phyloP scores from a whole-genome alignment of 2,888 invertebrate genomes.

The Eugnorisma glareosa region DNA sequence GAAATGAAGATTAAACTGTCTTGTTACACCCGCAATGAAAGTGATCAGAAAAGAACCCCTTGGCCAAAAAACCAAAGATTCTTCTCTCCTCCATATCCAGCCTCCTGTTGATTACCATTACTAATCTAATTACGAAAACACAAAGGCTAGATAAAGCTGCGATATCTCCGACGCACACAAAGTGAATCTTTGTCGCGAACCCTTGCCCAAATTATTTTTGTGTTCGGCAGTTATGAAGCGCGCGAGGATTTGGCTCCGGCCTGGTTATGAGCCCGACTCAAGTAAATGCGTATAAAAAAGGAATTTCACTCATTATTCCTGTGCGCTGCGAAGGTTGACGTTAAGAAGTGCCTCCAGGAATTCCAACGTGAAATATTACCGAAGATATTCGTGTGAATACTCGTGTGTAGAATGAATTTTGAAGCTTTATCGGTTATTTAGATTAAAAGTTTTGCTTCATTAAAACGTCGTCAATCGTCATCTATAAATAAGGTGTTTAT shows the following conservation, averaged over 20 bases:
- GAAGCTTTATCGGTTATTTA: slow-evolving; percentile 21
- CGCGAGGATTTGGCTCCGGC: slow-evolving; percentile 59
- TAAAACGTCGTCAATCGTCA: no score
- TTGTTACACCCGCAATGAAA: neutral
- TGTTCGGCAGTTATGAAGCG: slow-evolving; percentile 65
- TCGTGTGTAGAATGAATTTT: slow-evolving; percentile 32
- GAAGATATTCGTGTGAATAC: slow-evolving; percentile 51
- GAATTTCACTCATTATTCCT: slow-evolving; percentile 65
- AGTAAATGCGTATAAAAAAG: slow-evolving; percentile 65
- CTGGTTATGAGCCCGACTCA: slow-evolving; percentile 58
- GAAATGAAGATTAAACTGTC: neutral
- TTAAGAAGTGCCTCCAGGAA: slow-evolving; percentile 56
- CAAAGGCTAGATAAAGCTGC: slow-evolving; percentile 37
- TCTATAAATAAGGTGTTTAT: neutral
- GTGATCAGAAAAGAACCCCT: neutral
- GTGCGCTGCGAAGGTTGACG: slow-evolving; percentile 48
- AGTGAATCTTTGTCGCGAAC: slow-evolving; percentile 60
- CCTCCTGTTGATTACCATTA: neutral
- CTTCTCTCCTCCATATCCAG: neutral
- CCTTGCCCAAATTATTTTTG: slow-evolving; percentile 62
- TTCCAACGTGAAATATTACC: slow-evolving; percentile 53
- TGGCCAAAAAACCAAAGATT: neutral
- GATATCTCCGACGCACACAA: slow-evolving; percentile 45
- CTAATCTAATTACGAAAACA: slow-evolving; percentile 42
- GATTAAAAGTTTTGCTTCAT: slow-evolving; percentile 6